Base-by-base conservation (phyloP, 2,888 invertebrate species). In the Brenthis hecate region DNA sequence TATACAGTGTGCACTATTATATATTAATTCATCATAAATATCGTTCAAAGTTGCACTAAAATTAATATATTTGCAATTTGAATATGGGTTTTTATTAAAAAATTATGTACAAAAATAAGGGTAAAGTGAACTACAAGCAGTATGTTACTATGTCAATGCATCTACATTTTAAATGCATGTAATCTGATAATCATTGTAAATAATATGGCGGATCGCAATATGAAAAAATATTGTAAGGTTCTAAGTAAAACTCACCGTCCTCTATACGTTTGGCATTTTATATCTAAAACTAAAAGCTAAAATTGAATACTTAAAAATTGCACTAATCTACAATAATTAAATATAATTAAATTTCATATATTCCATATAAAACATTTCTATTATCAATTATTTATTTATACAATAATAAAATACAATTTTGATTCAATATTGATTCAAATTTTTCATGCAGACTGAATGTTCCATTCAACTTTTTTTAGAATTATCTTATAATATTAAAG, bases 171-270 rank as follows among this genome's bases (percentile, higher is more conserved):
- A 55, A 19, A 11, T 51, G 16, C 19, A 53, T 61, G 32, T 61
- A 61, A 61, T 61, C 61, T 36, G 53, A 61, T 61, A 61, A 36
- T 19, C n/a, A 14, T 53, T 19, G 19, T 36, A 36, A 60, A 50
- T 50, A 50, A 60, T 50, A 53, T 43, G 36, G 62, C 53, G 43
- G 62, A 62, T 43, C 4, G 16, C 19, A 13, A 19, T 62, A 51
- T 16, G 13, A 14, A 62, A 36, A 62, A 61, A 36, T 50, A 3
- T 13, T 13, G 13, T 50, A 50, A 28, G 16, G 16, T 16, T 51
- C 32, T 36, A 19, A 51, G 16, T 51, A 13, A 5, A 16, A 62
- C 53, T 53, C 62, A 62, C 62, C 62, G 62, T 62, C 62, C 62
- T 62, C 62, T 53, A 28, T 28, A 28, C 14, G 16, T 51, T 62